Conservation (phyloP, 2,888 invertebrate genomes). For the Fragum whitleyi region DNA sequence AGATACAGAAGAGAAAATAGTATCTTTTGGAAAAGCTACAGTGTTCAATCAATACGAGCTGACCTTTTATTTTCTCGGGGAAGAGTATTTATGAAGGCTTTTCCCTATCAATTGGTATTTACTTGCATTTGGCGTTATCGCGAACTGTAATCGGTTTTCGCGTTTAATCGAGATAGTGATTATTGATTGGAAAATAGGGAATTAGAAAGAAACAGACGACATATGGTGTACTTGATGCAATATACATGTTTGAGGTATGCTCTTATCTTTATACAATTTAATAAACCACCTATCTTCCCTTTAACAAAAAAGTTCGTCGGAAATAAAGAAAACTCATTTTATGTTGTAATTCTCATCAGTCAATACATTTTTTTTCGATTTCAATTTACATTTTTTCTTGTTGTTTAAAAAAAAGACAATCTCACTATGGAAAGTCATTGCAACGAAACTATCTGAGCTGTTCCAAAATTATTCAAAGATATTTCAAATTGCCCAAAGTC, state of each 20-base stretch:
- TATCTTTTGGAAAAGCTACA: neutral
- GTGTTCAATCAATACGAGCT: conserved; percentile 16
- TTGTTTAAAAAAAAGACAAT: no score
- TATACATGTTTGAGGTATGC: neutral
- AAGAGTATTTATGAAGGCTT: conserved; percentile 17
- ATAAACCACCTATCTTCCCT: no score
- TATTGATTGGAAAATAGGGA: neutral
- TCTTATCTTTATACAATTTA: no score
- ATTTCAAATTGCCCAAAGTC: no score
- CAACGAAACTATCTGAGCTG: no score
- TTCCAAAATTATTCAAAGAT: no score
- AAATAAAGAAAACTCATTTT: no score
- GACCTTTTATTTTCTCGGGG: conserved; percentile 19
- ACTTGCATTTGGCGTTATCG: conserved; percentile 9
- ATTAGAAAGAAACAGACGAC: neutral
- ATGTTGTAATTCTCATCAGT: no score
- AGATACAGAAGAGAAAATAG: neutral
- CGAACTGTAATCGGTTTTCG: neutral
- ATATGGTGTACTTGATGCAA: neutral
- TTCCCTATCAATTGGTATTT: conserved; percentile 28
- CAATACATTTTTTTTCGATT: no score
- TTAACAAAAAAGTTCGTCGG: no score
- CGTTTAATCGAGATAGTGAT: neutral
- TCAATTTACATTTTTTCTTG: no score
- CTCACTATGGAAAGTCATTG: no score